Base-by-base conservation (phyloP, 92 coral and sea anemone genomes). In the Palythoa caribaeorum region DNA sequence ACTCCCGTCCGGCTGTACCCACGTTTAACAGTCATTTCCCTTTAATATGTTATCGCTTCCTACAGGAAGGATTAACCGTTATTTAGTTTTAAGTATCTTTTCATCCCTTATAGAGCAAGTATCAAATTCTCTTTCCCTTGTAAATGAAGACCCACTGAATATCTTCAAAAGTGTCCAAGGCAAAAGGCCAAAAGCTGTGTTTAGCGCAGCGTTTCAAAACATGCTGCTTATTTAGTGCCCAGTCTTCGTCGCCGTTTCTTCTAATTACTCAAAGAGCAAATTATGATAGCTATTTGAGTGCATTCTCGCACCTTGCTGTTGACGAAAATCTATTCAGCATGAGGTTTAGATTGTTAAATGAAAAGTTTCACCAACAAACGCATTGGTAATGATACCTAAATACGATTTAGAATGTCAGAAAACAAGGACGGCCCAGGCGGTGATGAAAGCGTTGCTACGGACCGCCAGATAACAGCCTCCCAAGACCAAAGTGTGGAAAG, bases 401-500 rank as follows among this genome's bases (percentile, higher is more conserved):
- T 14, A 53, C 15, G 86, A 47, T 11, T 40, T 21, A 48, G 39
- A 48, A 81, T 81, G 86, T 36, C 76, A 65, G 76, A 66, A 65
- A 81, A 47, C 44, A 71, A 40, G 44, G 28, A 19, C 39, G 48
- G 36, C 76, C 38, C 86, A 14, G 37, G 11, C 60, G 86, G 76
- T 40, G 86, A 40, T 40, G 86, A 40, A 66, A 40, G 86, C 86
- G 86, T 81, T 81, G 86, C 86, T 48, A 81, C 76, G 86, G 76
- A 44, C 44, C 17, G 38, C 66, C 86, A 62, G 47, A 48, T 16
- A 76, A 65, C 28, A 71, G 14, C 86, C 6, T 63, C 70, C 21
- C 50, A 44, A 44, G 37, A 57, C 62, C 60, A 35, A 35, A 47
- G 38, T 40, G 55, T 48, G 28, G 75, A 44, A 12, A 10, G 76